Conservation (phyloP, 2,888 invertebrate genomes). For the Phaedon cochleariae region DNA sequence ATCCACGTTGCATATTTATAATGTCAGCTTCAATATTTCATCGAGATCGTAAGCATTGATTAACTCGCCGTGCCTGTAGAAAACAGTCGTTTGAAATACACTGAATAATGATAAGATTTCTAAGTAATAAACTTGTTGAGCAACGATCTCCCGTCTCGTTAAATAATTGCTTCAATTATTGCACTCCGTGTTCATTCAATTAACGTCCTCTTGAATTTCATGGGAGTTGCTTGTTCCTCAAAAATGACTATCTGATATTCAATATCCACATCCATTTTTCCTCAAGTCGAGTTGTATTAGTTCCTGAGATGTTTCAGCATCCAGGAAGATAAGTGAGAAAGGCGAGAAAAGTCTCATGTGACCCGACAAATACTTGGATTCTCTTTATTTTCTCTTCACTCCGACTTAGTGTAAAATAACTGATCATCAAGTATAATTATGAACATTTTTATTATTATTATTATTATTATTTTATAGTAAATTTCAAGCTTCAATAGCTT, state of each 20-base stretch:
- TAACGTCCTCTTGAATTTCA: conserved; percentile 22
- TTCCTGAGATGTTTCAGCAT: too few relatives aligned
- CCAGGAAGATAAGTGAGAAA: too few relatives aligned
- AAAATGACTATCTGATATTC: neutral
- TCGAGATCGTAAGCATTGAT: conserved; percentile 40
- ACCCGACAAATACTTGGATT: too few relatives aligned
- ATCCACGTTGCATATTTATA: conserved; percentile 33
- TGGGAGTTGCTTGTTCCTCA: neutral
- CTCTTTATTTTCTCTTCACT: too few relatives aligned
- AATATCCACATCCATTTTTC: too few relatives aligned
- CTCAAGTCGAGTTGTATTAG: too few relatives aligned
- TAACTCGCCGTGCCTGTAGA: conserved; percentile 17
- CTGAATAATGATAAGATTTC: conserved; percentile 27
- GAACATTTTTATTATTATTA: too few relatives aligned
- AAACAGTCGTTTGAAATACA: conserved; percentile 17
- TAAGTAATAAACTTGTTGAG: conserved; percentile 30
- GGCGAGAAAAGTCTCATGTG: too few relatives aligned
- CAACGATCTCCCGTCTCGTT: conserved; percentile 18
- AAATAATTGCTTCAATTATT: conserved; percentile 32
- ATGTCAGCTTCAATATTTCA: conserved; percentile 36
- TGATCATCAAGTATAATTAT: too few relatives aligned
- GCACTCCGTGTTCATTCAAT: conserved; percentile 25
- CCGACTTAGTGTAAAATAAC: too few relatives aligned
- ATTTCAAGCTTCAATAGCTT: too few relatives aligned
- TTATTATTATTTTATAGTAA: too few relatives aligned